Conservation (phyloP, 53 echinoderm and acorn worm genomes). For the Patiria pectinifera region DNA sequence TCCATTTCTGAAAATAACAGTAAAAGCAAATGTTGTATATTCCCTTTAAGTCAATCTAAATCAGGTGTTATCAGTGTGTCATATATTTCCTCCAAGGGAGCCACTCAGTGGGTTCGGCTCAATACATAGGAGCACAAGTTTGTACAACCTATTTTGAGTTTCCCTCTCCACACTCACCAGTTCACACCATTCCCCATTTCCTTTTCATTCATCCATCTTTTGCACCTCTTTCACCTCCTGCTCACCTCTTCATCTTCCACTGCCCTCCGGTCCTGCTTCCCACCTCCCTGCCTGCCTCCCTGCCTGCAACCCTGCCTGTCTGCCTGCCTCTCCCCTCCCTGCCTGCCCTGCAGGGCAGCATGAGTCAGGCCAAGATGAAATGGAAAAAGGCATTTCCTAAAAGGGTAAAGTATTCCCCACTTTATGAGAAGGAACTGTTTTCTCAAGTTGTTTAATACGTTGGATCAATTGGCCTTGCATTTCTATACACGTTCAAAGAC, state of each 20-base stretch:
- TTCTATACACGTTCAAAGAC: background rate
- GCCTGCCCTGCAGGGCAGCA: conserved; percentile 18
- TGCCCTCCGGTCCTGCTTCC: background rate
- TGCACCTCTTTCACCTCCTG: background rate
- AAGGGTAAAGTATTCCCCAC: conserved; percentile 26
- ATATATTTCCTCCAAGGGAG: too few relatives aligned
- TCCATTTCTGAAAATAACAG: too few relatives aligned
- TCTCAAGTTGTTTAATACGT: background rate
- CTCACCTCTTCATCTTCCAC: background rate
- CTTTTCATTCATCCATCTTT: background rate
- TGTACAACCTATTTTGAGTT: background rate
- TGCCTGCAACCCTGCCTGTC: too few relatives aligned
- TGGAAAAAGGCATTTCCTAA: conserved; percentile 46
- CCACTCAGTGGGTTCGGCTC: too few relatives aligned
- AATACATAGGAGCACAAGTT: too few relatives aligned
- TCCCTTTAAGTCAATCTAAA: too few relatives aligned
- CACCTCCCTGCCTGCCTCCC: background rate
- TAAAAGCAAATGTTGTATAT: too few relatives aligned
- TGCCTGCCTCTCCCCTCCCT: background rate
- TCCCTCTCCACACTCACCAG: background rate
- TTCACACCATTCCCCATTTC: background rate
- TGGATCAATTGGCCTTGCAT: background rate
- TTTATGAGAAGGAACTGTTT: background rate
- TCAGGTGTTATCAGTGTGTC: too few relatives aligned
- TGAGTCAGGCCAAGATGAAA: conserved; percentile 51